Evolutionary conservation across 2,113 vertebrate species (phyloP).

Genomic region (Diadophis punctatus): DNA sequence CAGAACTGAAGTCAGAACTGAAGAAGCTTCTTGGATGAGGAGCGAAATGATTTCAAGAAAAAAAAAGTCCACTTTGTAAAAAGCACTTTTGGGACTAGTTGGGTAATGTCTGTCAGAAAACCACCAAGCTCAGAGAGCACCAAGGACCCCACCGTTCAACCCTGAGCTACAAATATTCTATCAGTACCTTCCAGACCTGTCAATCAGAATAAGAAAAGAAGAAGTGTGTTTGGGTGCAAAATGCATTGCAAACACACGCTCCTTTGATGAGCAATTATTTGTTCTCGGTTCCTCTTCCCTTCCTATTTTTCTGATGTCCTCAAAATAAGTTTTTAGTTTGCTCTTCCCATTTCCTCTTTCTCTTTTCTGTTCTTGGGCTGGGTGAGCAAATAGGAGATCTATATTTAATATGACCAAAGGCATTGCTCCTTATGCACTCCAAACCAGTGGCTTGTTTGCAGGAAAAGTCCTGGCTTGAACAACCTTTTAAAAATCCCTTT

Average conservation of each 20-base stretch:
- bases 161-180: not conserved
- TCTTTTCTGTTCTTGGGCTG: accelerated
- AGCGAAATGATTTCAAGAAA: too few species aligned
- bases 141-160: too few species aligned
- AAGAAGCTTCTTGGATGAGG: not conserved
- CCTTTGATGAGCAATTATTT: too few species aligned
- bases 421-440: not conserved
- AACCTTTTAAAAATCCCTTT: not conserved
- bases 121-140: too few species aligned
- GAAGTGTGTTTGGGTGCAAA: not conserved
- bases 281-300: not conserved
- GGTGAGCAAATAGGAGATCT: accelerated
- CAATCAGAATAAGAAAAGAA: not conserved
- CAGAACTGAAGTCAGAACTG: not conserved
- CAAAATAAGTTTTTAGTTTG: not conserved
- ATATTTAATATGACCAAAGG: not conserved
- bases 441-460: not conserved
- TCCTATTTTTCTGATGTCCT: not conserved
- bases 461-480: slow-evolving; percentile 1
- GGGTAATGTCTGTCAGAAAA: not conserved
- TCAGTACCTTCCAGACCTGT: not conserved
- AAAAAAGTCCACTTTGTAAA: not conserved
- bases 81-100: not conserved
- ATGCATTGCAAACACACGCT: accelerated
- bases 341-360: accelerated